These are phyloP conservation scores for Heliconius ismenius DNA, from an alignment of 2,888 invertebrate genomes.

Conservation along the genomic window DNA sequence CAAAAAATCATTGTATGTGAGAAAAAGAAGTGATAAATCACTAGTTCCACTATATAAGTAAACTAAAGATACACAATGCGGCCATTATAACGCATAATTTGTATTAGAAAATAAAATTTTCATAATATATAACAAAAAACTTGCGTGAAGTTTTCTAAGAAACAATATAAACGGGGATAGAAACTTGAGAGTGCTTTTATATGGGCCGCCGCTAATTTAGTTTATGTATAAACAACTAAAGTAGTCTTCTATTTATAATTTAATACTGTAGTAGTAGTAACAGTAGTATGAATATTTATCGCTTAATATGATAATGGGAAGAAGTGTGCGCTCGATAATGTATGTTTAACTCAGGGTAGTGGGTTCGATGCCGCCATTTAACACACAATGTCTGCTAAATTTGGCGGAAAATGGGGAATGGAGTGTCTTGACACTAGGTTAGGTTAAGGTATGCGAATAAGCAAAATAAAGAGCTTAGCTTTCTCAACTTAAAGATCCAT, in stretches of 20 bases:
- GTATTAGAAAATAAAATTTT: not conserved
- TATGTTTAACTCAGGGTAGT: no score
- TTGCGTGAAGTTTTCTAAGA: slow-evolving; percentile 18
- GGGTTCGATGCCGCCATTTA: no score
- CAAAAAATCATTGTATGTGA: no score
- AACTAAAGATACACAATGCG: not conserved
- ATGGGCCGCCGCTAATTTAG: slow-evolving; percentile 27
- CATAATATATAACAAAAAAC: slow-evolving; percentile 14
- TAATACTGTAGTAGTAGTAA: not conserved
- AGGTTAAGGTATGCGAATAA: no score
- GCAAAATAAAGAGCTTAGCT: no score
- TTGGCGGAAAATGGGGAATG: no score
- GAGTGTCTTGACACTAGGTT: no score
- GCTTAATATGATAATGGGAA: not conserved
- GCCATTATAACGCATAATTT: slow-evolving; percentile 2
- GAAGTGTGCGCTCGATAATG: not conserved
- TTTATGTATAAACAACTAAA: slow-evolving; percentile 19
- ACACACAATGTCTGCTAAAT: no score
- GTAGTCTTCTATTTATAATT: slow-evolving; percentile 14
- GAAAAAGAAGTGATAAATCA: no score
- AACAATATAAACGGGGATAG: slow-evolving; percentile 26
- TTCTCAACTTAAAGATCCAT: not conserved
- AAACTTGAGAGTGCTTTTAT: slow-evolving; percentile 29
- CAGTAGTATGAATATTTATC: not conserved
- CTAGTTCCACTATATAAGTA: not conserved